Percentiles rank a stretch among this genome's conserved stretches.
Conservation (phyloP, 2,888 invertebrate species). For the Neuroscelio doddi region DNA sequence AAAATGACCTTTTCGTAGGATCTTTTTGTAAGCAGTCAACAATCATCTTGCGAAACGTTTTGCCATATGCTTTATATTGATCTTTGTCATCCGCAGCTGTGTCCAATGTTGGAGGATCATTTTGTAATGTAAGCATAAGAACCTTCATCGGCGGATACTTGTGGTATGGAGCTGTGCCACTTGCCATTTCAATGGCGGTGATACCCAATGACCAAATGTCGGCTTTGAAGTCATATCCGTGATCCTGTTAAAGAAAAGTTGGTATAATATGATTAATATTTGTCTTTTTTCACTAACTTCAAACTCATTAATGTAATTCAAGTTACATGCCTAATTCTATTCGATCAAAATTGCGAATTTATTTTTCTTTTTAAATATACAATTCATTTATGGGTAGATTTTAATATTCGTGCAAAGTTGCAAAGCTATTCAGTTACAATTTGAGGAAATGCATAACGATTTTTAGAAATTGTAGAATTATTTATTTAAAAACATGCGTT, state of each 20-base stretch:
- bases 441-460: no score
- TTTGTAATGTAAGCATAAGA: conserved; percentile 97
- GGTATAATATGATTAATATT: background rate
- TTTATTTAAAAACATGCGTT: no score
- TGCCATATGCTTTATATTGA: conserved; percentile 98
- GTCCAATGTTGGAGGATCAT: conserved; percentile 97
- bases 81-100: conserved; percentile 97
- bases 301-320: background rate
- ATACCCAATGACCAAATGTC: conserved; percentile 96
- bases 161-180: conserved; percentile 98
- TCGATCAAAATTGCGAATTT: no score
- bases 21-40: conserved; percentile 97
- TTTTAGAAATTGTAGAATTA: no score
- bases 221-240: conserved; percentile 99
- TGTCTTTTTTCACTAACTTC: background rate
- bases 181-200: conserved; percentile 98
- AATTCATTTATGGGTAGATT: no score
- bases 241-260: conserved; percentile 77
- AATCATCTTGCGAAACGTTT: conserved; percentile 97
- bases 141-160: conserved; percentile 99
- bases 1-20: conserved; percentile 90
- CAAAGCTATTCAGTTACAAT: no score
- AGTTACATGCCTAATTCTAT: background rate
- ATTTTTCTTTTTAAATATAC: no score
- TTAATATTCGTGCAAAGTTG: no score